Evolutionary conservation across 2,113 vertebrate genomes (phyloP), one percentile per base, ranked within the genome.

Genomic region (Chlamydotis undulata): DNA sequence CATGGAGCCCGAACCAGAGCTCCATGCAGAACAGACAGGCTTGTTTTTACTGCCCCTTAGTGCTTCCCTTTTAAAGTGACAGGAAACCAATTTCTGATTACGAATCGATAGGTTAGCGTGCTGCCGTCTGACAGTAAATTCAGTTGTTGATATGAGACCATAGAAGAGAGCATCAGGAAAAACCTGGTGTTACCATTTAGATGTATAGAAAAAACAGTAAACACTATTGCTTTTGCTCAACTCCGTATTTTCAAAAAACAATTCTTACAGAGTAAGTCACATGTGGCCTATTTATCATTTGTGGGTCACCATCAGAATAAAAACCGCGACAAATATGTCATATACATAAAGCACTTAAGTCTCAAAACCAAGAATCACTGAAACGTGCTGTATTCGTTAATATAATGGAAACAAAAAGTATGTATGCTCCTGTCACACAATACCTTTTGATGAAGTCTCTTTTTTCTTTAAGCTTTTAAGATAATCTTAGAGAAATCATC

Each of bases 401-500:
- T 61, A 55, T 81, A 95, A 92, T 53, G 68, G 91, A 94, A 93
- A 84, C 93, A 95, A 67, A 81, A 96, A 92, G 92, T 91, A 89
- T 80, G 21, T 77, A 75, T 79, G 85, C 14, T 94, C 52, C 96
- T 96, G 96, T 97, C 97, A 97, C 89, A 95, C 91, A 97, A 97
- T 90, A 96, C 94, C 97, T 98, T 98, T 98, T 98, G 98, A 98
- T 97, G 97, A 97, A 94, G 91, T 70, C 78, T 89, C 96, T 97
- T 97, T 98, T 96, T 97, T 97, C 97, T 97, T 98, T 98, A 98
- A 98, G 98, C 98, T 98, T 97, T 98, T 98, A 98, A 98, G 98
- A 98, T 98, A 98, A 98, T 98, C 97, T 98, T 93, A 94, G 97
- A 97, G 98, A 98, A 98, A 98, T 98, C 97, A 98, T 98, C 97